phyloP scores from a whole-genome alignment of 2,888 invertebrate genomes.

The Zhuqinia jingwanae region DNA sequence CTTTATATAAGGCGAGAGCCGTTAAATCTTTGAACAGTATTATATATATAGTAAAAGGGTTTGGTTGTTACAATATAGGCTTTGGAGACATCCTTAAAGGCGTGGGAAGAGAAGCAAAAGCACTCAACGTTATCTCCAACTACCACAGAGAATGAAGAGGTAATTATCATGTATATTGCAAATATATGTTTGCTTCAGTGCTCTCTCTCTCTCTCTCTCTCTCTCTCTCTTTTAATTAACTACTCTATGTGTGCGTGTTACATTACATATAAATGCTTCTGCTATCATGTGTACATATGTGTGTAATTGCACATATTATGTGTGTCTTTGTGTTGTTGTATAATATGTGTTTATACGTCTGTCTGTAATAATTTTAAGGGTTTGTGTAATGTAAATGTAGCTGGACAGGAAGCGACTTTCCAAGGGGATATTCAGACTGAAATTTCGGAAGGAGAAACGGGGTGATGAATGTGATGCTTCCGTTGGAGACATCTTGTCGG shows the following conservation, averaged over 20 bases:
- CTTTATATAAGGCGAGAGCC: neutral
- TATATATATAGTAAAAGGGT: too few relatives aligned
- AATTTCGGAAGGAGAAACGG: constrained; percentile 76
- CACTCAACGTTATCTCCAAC: constrained; percentile 79
- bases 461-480: constrained; percentile 74
- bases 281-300: too few relatives aligned
- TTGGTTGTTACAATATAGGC: constrained; percentile 83
- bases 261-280: too few relatives aligned
- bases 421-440: constrained; percentile 77
- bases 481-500: constrained; percentile 72
- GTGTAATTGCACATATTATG: constrained; percentile 14
- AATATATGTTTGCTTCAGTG: constrained; percentile 23
- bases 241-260: too few relatives aligned
- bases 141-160: constrained; percentile 77
- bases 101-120: constrained; percentile 92
- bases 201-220: constrained; percentile 9
- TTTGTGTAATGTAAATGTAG: constrained; percentile 76
- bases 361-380: constrained; percentile 71
- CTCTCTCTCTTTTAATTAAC: too few relatives aligned
- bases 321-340: constrained; percentile 59
- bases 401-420: constrained; percentile 79
- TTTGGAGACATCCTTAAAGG: constrained; percentile 93
- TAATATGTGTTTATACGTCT: constrained; percentile 61
- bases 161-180: constrained; percentile 41
- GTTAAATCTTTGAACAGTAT: neutral